Percentiles rank a stretch among this genome's conserved stretches.
These are phyloP conservation scores for Eupithecia inturbata DNA, from an alignment of 2,888 invertebrate species.

Conservation along the genomic window DNA sequence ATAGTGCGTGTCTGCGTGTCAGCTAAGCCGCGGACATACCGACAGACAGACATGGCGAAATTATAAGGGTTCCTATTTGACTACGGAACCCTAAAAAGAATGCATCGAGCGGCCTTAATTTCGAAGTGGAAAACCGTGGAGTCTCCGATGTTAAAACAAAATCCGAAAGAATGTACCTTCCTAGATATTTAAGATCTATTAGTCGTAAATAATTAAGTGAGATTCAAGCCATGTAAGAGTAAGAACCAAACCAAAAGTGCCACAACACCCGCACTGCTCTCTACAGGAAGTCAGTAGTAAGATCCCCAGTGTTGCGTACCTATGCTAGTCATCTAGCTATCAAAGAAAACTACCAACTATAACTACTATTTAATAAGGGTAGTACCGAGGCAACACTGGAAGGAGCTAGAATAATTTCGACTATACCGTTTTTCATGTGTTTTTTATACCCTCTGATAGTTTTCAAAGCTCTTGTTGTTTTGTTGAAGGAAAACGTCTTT, in stretches of 20 bases:
- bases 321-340: slow-evolving; percentile 27
- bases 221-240: not conserved
- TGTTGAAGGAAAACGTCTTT: not conserved
- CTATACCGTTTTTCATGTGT: slow-evolving; percentile 48
- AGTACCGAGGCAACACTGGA: slow-evolving; percentile 65
- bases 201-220: no score
- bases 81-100: no score
- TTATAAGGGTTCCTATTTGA: no score
- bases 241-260: not conserved
- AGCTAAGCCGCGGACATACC: no score
- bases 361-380: slow-evolving; percentile 10
- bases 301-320: slow-evolving; percentile 13
- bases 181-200: no score
- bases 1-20: no score
- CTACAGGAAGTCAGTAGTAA: not conserved
- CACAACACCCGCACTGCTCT: not conserved
- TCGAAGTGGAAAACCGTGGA: no score
- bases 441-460: not conserved
- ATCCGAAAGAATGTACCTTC: no score
- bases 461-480: not conserved
- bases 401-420: slow-evolving; percentile 58
- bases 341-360: slow-evolving; percentile 31
- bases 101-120: no score
- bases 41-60: no score
- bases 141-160: no score